A percentile compares a stretch with the other conserved stretches of the same genome.
Evolutionary conservation across 1,140 invertebrate genomes (phyloP).

Genomic region (Dysdera silvatica): DNA sequence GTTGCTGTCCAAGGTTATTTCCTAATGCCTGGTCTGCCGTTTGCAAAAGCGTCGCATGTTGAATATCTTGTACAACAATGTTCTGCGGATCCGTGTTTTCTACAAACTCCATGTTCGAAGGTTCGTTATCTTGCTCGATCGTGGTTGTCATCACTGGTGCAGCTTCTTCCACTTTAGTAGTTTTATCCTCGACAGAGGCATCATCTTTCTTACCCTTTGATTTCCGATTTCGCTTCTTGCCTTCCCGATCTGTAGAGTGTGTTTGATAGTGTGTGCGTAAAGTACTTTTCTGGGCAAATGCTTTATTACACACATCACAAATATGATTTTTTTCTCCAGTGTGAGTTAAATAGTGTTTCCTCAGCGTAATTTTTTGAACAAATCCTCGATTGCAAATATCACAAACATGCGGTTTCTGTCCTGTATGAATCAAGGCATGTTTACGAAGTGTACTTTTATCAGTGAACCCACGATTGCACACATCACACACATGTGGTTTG

Average conservation of each 20-base stretch:
- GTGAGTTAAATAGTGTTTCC: slow-evolving; percentile 26
- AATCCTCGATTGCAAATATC: slow-evolving; percentile 25
- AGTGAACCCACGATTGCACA: slow-evolving; percentile 44
- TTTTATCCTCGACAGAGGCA: background rate
- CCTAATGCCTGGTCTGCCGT: slow-evolving; percentile 18
- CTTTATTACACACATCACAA: slow-evolving; percentile 25
- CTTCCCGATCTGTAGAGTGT: slow-evolving; percentile 21
- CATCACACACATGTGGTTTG: slow-evolving; percentile 43
- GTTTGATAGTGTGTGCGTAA: slow-evolving; percentile 21
- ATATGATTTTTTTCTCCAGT: slow-evolving; percentile 27
- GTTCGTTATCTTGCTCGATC: slow-evolving; percentile 4
- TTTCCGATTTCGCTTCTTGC: slow-evolving; percentile 7
- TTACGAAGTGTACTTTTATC: slow-evolving; percentile 35
- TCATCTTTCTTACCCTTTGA: slow-evolving; percentile 15
- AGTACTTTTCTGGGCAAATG: slow-evolving; percentile 27
- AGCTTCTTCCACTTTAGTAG: background rate
- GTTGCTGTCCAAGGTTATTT: slow-evolving; percentile 17
- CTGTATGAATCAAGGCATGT: slow-evolving; percentile 23
- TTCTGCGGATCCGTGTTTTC: slow-evolving; percentile 26
- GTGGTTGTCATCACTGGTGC: background rate
- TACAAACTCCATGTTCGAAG: slow-evolving; percentile 16
- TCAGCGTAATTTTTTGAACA: slow-evolving; percentile 25
- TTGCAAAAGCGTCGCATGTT: slow-evolving; percentile 17
- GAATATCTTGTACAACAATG: slow-evolving; percentile 6
- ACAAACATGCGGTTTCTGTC: slow-evolving; percentile 25